Base-by-base conservation (phyloP, 2,888 invertebrate genomes). In the Trissoscelio sp. region DNA sequence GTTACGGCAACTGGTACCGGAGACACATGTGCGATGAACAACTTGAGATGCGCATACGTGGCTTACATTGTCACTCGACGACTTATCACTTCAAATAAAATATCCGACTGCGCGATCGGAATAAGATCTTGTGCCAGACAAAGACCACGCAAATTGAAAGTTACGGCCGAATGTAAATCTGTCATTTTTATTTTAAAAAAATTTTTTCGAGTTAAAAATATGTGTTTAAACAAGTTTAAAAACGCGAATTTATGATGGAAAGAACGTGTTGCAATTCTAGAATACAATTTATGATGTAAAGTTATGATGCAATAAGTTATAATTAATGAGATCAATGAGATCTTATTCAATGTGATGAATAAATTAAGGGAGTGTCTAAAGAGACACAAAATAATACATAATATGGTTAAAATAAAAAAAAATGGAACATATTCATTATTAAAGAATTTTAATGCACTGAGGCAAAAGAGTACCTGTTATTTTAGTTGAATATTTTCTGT, bases 61-160 rank as follows among this genome's bases (percentile, higher is more conserved):
- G 42, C 48, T 28, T 51, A 66, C 66, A 74, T 74, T 66, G 66
- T 74, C 66, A 74, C 57, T 57, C 75, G 48, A 51, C 66, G 67
- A 67, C 75, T 75, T 66, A 75, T 75, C 75, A 66, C 67, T 75
- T 67, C 12, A 53, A 75, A 67, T 67, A 74, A 75, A 39, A 58
- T 58, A 58, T 58, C 18, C 46, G 53, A 44, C 51, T 28, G 48
- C 28, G 39, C 22, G 75, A 77, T 77, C 60, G 53, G 58, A 77
- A 77, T 77, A 53, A 77, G 77, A 77, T 77, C 67, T 67, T 58
- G n/a, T 6, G 18, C 16, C 28, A 18, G 60, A 69, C 77, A 69
- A 77, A 69, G 62, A 37, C 44, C 28, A 53, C 31, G 67, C 60
- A 67, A 69, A 67, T 77, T 77, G 75, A 51, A 67, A 77, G 39